These are phyloP conservation scores for Ctenopoma kingsleyae DNA, from an alignment of 2,797 vertebrate genomes.

Conservation along the genomic window DNA sequence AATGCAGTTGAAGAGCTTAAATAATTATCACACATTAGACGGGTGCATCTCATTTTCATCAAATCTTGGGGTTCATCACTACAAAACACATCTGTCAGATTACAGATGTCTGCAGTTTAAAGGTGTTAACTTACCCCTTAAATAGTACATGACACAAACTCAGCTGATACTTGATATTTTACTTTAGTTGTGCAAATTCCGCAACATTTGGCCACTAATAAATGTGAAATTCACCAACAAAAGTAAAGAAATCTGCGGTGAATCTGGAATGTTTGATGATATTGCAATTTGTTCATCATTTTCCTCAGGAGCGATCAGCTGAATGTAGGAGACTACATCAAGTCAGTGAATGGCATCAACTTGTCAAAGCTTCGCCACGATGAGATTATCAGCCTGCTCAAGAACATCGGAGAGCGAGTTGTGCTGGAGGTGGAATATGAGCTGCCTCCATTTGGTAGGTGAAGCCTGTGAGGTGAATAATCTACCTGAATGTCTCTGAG, in stretches of 20 bases:
- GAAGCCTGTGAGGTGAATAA: slow-evolving; percentile 1
- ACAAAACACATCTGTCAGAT: background rate
- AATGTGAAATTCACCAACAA: too few relatives aligned
- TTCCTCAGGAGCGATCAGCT: slow-evolving; percentile 93
- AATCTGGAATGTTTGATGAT: background rate
- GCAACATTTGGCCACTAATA: background rate
- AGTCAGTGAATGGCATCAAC: slow-evolving; percentile 96
- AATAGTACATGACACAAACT: background rate
- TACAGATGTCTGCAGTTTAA: background rate
- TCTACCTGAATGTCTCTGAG: background rate
- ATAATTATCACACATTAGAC: background rate
- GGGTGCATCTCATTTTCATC: background rate
- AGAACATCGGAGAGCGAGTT: slow-evolving; percentile 96
- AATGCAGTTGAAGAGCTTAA: too few relatives aligned
- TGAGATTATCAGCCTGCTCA: slow-evolving; percentile 96
- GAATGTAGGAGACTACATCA: slow-evolving; percentile 96
- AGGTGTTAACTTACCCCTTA: background rate
- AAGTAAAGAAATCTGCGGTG: too few relatives aligned
- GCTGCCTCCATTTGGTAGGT: slow-evolving; percentile 89
- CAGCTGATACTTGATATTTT: background rate
- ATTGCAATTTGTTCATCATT: background rate
- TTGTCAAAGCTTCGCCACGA: slow-evolving; percentile 94
- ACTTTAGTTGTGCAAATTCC: background rate
- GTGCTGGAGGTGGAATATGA: slow-evolving; percentile 98
- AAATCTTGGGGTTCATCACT: background rate